phyloP scores from a whole-genome alignment of 2,888 invertebrate species.

The Drosophila algonquin region DNA sequence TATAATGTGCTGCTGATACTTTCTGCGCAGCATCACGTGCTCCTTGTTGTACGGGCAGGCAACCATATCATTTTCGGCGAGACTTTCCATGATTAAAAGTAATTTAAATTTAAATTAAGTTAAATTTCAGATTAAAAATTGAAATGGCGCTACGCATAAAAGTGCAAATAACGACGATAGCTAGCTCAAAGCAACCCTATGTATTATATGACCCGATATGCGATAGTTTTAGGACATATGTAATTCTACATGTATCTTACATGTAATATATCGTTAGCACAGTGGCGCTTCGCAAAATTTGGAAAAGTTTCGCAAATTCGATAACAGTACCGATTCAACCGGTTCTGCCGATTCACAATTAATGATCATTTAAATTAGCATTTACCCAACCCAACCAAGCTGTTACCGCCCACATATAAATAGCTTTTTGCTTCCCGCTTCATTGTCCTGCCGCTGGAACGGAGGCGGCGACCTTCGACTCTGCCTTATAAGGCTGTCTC shows the following conservation, averaged over 20 bases:
- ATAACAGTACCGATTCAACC: no score
- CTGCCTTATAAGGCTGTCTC: slow-evolving; percentile 8
- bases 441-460: slow-evolving; percentile 19
- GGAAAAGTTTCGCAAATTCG: no score
- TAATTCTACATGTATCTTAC: no score
- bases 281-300: no score
- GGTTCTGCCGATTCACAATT: no score
- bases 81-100: slow-evolving; percentile 4
- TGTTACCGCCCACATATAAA: slow-evolving; percentile 9
- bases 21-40: slow-evolving; percentile 85
- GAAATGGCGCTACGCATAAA: neutral
- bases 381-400: neutral
- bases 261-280: no score
- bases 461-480: slow-evolving; percentile 14
- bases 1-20: slow-evolving; percentile 86
- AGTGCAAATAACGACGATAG: no score
- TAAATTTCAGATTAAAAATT: no score
- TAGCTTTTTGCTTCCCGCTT: slow-evolving; percentile 10
- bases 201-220: no score
- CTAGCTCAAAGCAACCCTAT: no score
- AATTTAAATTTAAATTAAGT: no score
- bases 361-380: slow-evolving; percentile 8
- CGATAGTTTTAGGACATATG: no score
- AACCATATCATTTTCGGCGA: slow-evolving; percentile 79
- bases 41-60: slow-evolving; percentile 86